These are phyloP conservation scores for Lepus oiostolus DNA, from an alignment of 2,797 vertebrate genomes.

Conservation along the genomic window DNA sequence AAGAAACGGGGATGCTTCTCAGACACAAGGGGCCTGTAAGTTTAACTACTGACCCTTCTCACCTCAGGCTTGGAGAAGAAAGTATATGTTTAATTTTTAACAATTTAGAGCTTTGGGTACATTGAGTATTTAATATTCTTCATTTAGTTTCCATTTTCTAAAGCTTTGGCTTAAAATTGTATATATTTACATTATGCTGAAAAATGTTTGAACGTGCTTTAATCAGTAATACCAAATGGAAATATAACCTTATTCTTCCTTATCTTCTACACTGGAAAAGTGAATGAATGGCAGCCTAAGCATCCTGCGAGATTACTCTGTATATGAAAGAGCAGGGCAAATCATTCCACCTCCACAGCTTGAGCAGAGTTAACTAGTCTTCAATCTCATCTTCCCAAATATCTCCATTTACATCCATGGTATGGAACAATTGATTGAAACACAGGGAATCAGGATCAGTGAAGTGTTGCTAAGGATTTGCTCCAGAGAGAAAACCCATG, in stretches of 20 bases:
- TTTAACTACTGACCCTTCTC: conserved; percentile 59
- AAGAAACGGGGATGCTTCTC: conserved; percentile 41
- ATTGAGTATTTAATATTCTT: conserved; percentile 50
- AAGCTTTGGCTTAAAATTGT: conserved; percentile 76
- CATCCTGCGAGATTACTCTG: conserved; percentile 67
- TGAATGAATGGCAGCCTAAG: conserved; percentile 54
- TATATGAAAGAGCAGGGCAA: conserved; percentile 74
- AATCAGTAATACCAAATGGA: conserved; percentile 68
- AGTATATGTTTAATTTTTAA: conserved; percentile 79
- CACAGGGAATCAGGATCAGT: conserved; percentile 92
- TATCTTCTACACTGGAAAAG: conserved; percentile 48
- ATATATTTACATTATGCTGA: conserved; percentile 66
- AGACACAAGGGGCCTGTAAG: conserved; percentile 24
- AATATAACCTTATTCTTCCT: conserved; percentile 72
- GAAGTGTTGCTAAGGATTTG: conserved; percentile 95
- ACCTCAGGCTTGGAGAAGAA: conserved; percentile 62
- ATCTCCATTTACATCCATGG: conserved; percentile 79
- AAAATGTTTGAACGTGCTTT: conserved; percentile 57
- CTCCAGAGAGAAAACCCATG: conserved; percentile 90
- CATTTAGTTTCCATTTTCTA: conserved; percentile 63
- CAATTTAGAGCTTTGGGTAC: conserved; percentile 32
- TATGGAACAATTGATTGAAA: conserved; percentile 92
- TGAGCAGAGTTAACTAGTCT: conserved; percentile 76
- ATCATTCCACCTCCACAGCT: conserved; percentile 76
- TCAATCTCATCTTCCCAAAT: conserved; percentile 84